Evolutionary conservation across 1,140 invertebrate species (phyloP), one percentile per base, ranked within the genome.

Genomic region (Geopemphigus sp.): DNA sequence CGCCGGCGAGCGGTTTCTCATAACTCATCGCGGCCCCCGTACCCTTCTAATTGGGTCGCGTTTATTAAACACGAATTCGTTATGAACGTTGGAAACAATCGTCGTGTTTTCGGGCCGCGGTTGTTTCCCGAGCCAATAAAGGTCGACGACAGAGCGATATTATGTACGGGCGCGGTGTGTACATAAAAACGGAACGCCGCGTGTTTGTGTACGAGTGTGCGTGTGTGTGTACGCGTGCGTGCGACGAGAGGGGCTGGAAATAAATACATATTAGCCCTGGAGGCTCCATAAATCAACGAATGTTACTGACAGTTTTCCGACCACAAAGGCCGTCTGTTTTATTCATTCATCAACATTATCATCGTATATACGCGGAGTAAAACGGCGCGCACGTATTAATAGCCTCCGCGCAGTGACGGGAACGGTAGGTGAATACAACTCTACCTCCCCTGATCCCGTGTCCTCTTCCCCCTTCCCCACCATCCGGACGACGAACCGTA

Each of bases 341-440:
- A 76, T 76, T 76, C 73, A 76, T 76, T 76, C 61, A 76, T 76
- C 73, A 76, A 76, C 39, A 76, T 76, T 76, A 76, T 76, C n/a
- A n/a, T n/a, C 56, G 56, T 76, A 45, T 47, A 61, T 39, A 61
- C n/a, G n/a, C n/a, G n/a, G n/a, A n/a, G n/a, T 76, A 61, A 61
- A 76, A 76, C 56, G 47, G 56, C 45, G 73, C 26, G 47, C 61
- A 76, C 61, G 54, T 61, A 76, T 76, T 74, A 61, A 76, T 61
- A 61, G 73, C 29, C 22, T 45, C 39, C 39, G 39, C 39, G 39
- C n/a, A n/a, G n/a, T n/a, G n/a, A n/a, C n/a, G n/a, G n/a, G n/a
- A n/a, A n/a, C n/a, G n/a, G n/a, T n/a, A n/a, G n/a, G n/a, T n/a
- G 39, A 11, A 5, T 11, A 45, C 39, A 5, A 45, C 5, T 45